Conservation (phyloP, 1,140 invertebrate genomes). For the Lordiphosa mommai region DNA sequence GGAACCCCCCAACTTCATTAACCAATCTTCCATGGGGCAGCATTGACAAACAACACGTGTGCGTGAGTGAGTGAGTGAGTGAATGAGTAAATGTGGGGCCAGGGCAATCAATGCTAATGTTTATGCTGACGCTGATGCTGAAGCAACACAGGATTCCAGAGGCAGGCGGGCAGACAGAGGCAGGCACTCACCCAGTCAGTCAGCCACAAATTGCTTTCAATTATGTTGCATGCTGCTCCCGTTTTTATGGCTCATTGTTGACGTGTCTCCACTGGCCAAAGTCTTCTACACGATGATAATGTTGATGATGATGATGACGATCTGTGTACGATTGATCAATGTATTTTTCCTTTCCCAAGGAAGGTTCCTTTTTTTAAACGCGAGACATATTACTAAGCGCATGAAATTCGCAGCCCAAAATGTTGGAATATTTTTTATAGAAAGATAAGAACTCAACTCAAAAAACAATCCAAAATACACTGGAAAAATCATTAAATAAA, state of each 20-base stretch:
- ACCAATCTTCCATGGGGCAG: constrained; percentile 25
- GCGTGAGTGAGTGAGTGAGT: constrained; percentile 41
- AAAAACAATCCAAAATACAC: no score
- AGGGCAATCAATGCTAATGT: constrained; percentile 73
- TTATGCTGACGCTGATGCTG: constrained; percentile 54
- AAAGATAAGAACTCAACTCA: no score
- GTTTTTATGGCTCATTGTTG: constrained; percentile 69
- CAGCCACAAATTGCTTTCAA: constrained; percentile 76
- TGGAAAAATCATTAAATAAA: no score
- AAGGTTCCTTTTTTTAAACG: no score
- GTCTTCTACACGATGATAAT: constrained; percentile 30
- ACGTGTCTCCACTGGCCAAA: constrained; percentile 57
- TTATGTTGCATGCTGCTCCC: constrained; percentile 75
- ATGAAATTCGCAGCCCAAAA: no score
- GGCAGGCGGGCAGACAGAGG: not conserved
- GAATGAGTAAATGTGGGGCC: constrained; percentile 38
- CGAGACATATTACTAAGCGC: no score
- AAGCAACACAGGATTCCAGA: constrained; percentile 11
- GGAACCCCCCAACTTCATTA: constrained; percentile 17
- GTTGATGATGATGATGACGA: no score
- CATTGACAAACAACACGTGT: constrained; percentile 75
- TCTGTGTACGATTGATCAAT: no score
- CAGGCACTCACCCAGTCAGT: constrained; percentile 23
- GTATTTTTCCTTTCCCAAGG: no score
- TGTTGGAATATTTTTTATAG: no score